Evolutionary conservation across 1,140 invertebrate genomes (phyloP).

Genomic region (Gryllus bimaculatus): DNA sequence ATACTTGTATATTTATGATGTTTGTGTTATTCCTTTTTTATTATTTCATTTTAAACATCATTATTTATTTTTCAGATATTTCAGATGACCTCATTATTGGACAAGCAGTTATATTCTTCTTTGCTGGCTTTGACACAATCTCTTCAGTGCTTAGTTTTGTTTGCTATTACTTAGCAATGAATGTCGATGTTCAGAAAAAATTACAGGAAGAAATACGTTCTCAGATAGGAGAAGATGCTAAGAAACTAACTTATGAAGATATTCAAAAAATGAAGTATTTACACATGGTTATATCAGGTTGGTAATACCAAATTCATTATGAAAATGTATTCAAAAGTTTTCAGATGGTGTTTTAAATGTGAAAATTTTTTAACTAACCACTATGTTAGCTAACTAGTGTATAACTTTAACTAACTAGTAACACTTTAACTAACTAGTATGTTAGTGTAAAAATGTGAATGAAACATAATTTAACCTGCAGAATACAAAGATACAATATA

Average conservation of each 20-base stretch:
- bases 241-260: slow-evolving; percentile 32
- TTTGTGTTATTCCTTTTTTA: too few species aligned
- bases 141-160: slow-evolving; percentile 43
- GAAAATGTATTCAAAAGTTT: too few species aligned
- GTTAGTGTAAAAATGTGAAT: too few species aligned
- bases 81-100: slow-evolving; percentile 21
- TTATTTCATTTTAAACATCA: too few species aligned
- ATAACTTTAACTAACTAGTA: too few species aligned
- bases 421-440: too few species aligned
- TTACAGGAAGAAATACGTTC: slow-evolving; percentile 51
- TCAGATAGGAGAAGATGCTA: slow-evolving; percentile 34
- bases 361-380: too few species aligned
- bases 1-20: too few species aligned
- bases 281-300: slow-evolving; percentile 33
- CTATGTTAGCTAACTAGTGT: too few species aligned
- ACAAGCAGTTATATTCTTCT: slow-evolving; percentile 40
- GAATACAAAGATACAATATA: too few species aligned
- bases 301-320: background rate
- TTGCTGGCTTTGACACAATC: slow-evolving; percentile 55
- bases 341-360: too few species aligned
- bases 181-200: slow-evolving; percentile 48
- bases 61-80: slow-evolving; percentile 5
- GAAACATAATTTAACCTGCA: too few species aligned
- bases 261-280: slow-evolving; percentile 36
- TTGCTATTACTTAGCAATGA: slow-evolving; percentile 40